Evolutionary conservation across 2,797 vertebrate species (phyloP).

Genomic region (Natrix natrix): DNA sequence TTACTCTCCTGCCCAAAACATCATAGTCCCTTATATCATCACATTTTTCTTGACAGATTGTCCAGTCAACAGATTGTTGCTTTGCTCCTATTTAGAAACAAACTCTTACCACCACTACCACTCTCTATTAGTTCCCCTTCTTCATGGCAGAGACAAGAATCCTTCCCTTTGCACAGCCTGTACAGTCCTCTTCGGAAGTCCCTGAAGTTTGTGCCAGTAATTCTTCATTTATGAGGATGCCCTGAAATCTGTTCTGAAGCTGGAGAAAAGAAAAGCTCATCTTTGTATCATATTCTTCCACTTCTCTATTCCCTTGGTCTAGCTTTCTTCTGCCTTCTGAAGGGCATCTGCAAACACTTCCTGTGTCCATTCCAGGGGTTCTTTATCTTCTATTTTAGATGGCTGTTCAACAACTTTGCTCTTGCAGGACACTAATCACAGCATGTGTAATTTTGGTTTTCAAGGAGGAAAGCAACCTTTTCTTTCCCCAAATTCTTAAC

Average conservation of each 20-base stretch:
- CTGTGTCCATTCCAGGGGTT: neutral
- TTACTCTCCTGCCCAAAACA: neutral
- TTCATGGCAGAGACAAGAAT: neutral
- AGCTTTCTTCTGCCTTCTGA: neutral
- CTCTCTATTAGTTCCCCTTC: neutral
- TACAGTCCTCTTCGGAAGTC: neutral
- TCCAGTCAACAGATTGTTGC: neutral
- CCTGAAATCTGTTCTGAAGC: neutral
- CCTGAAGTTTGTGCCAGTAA: neutral
- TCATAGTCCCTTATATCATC: neutral
- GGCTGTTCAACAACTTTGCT: neutral
- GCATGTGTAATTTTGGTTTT: neutral
- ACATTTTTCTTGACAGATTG: neutral
- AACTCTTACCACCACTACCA: neutral
- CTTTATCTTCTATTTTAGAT: neutral
- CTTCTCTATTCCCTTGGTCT: neutral
- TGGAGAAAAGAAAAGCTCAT: neutral
- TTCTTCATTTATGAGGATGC: neutral
- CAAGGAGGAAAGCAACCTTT: neutral
- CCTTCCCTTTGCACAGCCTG: neutral
- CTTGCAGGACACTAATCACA: neutral
- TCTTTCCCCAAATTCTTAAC: neutral
- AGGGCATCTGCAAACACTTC: neutral
- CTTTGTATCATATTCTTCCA: neutral
- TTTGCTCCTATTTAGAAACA: neutral